Conservation (phyloP, 2,113 vertebrate species). For the Lycocorax pyrrhopterus region DNA sequence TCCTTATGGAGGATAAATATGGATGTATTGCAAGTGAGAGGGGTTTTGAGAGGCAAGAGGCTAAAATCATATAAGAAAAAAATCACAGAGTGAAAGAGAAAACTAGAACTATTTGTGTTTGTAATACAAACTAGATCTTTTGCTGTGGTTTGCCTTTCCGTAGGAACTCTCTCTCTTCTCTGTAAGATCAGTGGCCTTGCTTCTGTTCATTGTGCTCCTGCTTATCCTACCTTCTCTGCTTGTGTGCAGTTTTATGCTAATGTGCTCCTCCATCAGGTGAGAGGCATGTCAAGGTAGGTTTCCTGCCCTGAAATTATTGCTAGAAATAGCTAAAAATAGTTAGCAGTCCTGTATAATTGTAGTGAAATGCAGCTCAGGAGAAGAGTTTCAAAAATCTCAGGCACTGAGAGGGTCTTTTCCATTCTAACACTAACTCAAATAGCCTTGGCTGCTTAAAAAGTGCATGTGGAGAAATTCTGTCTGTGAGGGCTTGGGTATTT, state of each 20-base stretch:
- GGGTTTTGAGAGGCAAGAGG: not conserved
- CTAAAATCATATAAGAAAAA: not conserved
- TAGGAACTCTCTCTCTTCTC: not conserved
- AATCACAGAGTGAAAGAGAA: not conserved
- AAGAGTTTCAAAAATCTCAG: not conserved
- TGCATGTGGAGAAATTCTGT: not conserved
- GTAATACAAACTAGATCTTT: not conserved
- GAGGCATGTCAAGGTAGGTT: not conserved
- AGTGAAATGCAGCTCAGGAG: not conserved
- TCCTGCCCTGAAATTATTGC: not conserved
- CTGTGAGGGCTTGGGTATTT: not conserved
- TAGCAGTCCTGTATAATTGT: not conserved
- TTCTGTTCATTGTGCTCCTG: not conserved
- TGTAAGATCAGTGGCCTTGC: not conserved
- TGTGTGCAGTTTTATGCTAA: not conserved
- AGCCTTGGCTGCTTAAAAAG: not conserved
- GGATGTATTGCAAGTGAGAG: not conserved
- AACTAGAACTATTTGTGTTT: not conserved
- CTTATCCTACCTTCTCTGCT: not conserved
- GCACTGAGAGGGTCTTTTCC: not conserved
- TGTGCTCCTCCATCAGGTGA: not conserved
- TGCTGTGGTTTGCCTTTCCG: not conserved
- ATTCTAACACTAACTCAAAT: not conserved
- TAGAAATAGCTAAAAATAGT: not conserved
- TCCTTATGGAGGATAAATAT: not conserved